phyloP scores from a whole-genome alignment of 2,888 invertebrate genomes.

The Euzophera pinguis region DNA sequence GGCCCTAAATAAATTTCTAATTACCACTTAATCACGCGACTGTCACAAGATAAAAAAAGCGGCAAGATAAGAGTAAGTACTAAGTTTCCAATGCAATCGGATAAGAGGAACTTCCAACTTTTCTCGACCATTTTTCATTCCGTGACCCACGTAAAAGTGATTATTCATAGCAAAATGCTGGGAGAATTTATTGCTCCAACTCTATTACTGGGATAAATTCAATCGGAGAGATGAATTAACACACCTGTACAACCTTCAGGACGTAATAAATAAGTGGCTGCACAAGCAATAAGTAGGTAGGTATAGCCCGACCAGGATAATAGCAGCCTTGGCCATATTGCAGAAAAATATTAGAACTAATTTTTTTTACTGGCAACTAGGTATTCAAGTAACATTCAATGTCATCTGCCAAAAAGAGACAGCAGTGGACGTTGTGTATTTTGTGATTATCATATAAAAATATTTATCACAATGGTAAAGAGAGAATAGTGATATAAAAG shows the following conservation, averaged over 20 bases:
- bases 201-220: not conserved
- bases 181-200: slow-evolving; percentile 1
- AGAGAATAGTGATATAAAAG: too few relatives aligned
- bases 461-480: too few relatives aligned
- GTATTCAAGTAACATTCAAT: too few relatives aligned
- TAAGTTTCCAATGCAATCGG: not conserved
- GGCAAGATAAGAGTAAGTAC: slow-evolving; percentile 2
- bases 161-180: slow-evolving; percentile 6
- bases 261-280: not conserved
- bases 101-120: slow-evolving; percentile 9
- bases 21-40: not conserved
- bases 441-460: too few relatives aligned
- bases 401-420: too few relatives aligned
- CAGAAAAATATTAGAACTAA: too few relatives aligned
- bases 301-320: too few relatives aligned
- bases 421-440: too few relatives aligned
- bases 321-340: too few relatives aligned
- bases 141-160: slow-evolving; percentile 7
- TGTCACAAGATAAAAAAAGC: not conserved
- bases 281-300: too few relatives aligned
- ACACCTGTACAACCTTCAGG: not conserved
- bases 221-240: not conserved
- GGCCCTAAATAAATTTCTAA: not conserved
- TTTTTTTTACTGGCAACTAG: too few relatives aligned
- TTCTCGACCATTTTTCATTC: slow-evolving; percentile 8